Conservation (phyloP, 2,797 vertebrate species). For the Cynodonichthys magdalenae region DNA sequence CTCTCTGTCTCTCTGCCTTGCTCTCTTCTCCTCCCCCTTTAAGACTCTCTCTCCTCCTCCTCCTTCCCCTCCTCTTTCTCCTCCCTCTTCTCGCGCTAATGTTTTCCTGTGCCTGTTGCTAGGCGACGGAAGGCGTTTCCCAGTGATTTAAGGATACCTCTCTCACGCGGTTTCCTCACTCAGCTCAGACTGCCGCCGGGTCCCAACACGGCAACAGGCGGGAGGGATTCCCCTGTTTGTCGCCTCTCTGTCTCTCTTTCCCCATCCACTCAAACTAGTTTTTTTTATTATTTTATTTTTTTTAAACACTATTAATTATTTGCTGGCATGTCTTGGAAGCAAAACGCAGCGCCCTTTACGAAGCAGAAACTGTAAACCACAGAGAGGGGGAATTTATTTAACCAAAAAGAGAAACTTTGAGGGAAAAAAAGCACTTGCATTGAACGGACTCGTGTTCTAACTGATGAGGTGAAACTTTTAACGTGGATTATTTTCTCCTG, state of each 20-base stretch:
- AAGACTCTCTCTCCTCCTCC: conserved; percentile 5
- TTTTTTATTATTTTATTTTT: neutral
- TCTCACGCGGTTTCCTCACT: conserved; percentile 64
- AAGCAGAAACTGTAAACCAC: conserved; percentile 43
- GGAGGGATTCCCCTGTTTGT: conserved; percentile 74
- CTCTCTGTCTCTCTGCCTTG: conserved; percentile 14
- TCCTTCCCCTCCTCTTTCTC: conserved; percentile 14
- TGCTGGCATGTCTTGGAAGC: conserved; percentile 55
- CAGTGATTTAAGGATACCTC: conserved; percentile 82
- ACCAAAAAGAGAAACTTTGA: neutral
- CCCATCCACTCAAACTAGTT: neutral
- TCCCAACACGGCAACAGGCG: conserved; percentile 70
- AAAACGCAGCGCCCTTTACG: conserved; percentile 39
- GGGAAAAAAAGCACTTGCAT: neutral
- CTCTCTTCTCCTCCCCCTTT: conserved; percentile 28
- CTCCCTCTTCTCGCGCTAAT: conserved; percentile 40
- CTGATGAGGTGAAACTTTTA: conserved; percentile 77
- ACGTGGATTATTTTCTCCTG: conserved; percentile 36
- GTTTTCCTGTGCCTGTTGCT: conserved; percentile 72
- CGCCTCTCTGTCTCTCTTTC: conserved; percentile 55
- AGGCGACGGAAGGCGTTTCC: conserved; percentile 79
- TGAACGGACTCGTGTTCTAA: conserved; percentile 24
- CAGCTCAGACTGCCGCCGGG: conserved; percentile 76
- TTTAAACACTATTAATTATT: neutral
- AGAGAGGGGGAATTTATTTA: conserved; percentile 23